Evolutionary conservation across 1,140 invertebrate species (phyloP).

Genomic region (Diorhabda sublineata): DNA sequence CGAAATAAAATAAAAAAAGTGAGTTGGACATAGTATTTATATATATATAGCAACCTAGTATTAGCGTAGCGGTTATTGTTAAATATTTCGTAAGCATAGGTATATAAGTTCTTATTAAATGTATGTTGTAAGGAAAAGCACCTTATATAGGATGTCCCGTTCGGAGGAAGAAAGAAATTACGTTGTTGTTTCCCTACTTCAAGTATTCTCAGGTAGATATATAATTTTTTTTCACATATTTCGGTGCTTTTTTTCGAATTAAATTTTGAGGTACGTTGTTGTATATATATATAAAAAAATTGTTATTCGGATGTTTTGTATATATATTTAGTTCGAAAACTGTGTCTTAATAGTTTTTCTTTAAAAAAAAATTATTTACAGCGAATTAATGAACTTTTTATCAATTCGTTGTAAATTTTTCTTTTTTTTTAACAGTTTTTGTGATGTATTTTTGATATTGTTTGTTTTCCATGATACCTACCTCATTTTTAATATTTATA

Average conservation of each 20-base stretch:
- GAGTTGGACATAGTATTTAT: conserved; percentile 10
- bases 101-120: conserved; percentile 34
- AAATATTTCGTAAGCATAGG: conserved; percentile 45
- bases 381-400: too few relatives aligned
- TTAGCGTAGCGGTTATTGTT: conserved; percentile 44
- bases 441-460: conserved; percentile 42
- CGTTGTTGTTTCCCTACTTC: too few relatives aligned
- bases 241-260: conserved; percentile 1
- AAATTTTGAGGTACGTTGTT: conserved; percentile 30
- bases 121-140: conserved; percentile 12
- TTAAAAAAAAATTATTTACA: too few relatives aligned
- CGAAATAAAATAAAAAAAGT: conserved; percentile 11
- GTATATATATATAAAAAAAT: conserved; percentile 23
- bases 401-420: too few relatives aligned
- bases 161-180: neutral
- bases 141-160: neutral
- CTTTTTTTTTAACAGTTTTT: conserved; percentile 7
- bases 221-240: too few relatives aligned
- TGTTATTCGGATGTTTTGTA: neutral
- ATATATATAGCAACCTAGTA: conserved; percentile 31
- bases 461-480: conserved; percentile 38
- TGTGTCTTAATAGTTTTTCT: too few relatives aligned
- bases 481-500: conserved; percentile 38
- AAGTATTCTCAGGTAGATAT: neutral
- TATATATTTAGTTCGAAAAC: too few relatives aligned